Conservation (phyloP, 2,113 vertebrate species). For the Micronisus gabar region DNA sequence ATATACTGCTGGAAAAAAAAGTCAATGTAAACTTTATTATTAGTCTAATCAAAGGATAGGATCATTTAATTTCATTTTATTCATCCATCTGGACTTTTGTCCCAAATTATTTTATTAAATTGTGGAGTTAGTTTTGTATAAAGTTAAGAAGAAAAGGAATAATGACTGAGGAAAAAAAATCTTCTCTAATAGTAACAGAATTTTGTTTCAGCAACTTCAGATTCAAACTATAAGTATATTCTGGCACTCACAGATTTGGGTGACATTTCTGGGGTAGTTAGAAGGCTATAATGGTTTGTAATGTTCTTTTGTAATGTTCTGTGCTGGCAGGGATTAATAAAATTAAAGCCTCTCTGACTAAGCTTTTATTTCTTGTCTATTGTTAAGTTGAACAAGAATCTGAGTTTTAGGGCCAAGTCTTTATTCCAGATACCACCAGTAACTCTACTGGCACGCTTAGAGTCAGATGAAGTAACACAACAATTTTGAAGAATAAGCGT, state of each 20-base stretch:
- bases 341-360: background rate
- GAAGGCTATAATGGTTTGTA: background rate
- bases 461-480: background rate
- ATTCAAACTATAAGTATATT: background rate
- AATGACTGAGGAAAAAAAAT: background rate
- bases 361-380: background rate
- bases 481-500: background rate
- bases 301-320: background rate
- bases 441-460: background rate
- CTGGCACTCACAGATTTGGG: background rate
- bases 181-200: background rate
- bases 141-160: background rate
- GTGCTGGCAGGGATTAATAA: background rate
- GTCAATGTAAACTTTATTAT: background rate
- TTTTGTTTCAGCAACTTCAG: background rate
- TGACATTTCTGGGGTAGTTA: background rate
- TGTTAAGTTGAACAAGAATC: background rate
- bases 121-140: background rate
- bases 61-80: background rate
- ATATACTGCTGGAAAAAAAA: background rate
- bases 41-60: background rate
- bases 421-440: background rate
- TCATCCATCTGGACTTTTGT: background rate
- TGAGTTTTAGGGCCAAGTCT: background rate
- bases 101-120: background rate